Base-by-base conservation (phyloP, 2,113 vertebrate genomes). In the Xiphophorus maculatus region DNA sequence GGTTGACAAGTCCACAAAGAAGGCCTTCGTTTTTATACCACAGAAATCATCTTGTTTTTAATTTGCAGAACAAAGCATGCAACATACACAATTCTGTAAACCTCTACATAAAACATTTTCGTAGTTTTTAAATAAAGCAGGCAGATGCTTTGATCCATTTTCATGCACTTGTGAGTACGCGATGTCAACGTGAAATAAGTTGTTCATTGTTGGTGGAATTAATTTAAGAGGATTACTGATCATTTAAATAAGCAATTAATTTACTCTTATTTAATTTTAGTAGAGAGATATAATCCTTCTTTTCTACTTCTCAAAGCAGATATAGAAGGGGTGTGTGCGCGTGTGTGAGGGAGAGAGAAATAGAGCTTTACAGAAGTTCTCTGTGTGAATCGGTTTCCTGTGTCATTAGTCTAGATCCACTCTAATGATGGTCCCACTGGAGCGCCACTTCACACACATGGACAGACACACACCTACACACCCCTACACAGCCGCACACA, bases 341-440 rank as follows among this genome's bases (percentile, higher is more conserved):
- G 76, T 73, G 78, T 29, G 69, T 74, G 35, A 2, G 35, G 8
- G 35, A 37, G 35, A 37, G 10, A 37, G 35, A 71, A 75, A 40
- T 82, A 25, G 81, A 66, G 73, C 81, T 83, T 82, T 80, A 84
- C 81, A 87, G 84, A 90, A 88, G 84, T 88, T 89, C 89, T 88
- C 89, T 81, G 87, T 85, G 77, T 86, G 84, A 89, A 91, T 91
- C 88, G 74, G 91, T 93, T 93, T 92, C 91, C 92, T 93, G 90
- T 94, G 92, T 94, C 93, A 93, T 94, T 94, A 93, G 91, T 93
- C 91, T 89, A 91, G 92, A 93, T 92, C 87, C 85, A 90, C 83
- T 93, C 91, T 93, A 93, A 94, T 93, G 93, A 94, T 91, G 82
- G 89, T 93, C 91, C 92, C 91, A 84, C 86, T 92, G 91, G 92